These are phyloP conservation scores for Nemotelus pantherinus DNA, from an alignment of 2,888 invertebrate species.

Conservation along the genomic window DNA sequence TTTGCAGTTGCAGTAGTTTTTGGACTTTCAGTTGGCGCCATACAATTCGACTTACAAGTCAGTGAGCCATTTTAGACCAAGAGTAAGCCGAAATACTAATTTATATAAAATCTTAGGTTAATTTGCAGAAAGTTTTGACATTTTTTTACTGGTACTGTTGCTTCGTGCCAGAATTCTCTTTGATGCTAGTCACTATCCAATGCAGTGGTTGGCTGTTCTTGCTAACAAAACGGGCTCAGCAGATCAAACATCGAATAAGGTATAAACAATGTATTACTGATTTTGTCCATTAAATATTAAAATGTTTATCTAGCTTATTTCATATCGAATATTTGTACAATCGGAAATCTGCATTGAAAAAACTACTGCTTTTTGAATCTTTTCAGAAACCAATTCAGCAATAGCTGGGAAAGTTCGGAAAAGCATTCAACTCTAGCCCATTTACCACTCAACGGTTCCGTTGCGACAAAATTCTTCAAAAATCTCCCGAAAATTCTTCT, in stretches of 20 bases:
- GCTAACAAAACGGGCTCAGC: background rate
- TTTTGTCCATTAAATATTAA: too few species aligned
- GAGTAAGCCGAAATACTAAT: too few species aligned
- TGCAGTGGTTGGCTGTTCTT: conserved; percentile 9
- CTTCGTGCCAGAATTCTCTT: background rate
- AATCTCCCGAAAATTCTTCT: background rate
- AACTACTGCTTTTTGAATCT: background rate
- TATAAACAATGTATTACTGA: background rate
- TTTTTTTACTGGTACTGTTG: conserved; percentile 1
- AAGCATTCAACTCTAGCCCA: background rate
- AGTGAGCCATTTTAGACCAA: too few species aligned
- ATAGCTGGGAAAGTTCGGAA: background rate
- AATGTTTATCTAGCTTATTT: too few species aligned
- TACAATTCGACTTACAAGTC: conserved; percentile 2
- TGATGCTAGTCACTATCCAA: background rate
- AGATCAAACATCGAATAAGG: background rate
- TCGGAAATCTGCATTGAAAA: background rate
- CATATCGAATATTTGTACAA: too few species aligned
- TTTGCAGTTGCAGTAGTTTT: background rate
- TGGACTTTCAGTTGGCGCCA: background rate
- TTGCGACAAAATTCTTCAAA: background rate
- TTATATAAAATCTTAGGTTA: background rate
- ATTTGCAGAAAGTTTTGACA: background rate
- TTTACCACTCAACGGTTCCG: background rate
- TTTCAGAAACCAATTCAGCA: background rate